phyloP scores from a whole-genome alignment of 1,140 invertebrate genomes.

The Bombus pyrosoma region DNA sequence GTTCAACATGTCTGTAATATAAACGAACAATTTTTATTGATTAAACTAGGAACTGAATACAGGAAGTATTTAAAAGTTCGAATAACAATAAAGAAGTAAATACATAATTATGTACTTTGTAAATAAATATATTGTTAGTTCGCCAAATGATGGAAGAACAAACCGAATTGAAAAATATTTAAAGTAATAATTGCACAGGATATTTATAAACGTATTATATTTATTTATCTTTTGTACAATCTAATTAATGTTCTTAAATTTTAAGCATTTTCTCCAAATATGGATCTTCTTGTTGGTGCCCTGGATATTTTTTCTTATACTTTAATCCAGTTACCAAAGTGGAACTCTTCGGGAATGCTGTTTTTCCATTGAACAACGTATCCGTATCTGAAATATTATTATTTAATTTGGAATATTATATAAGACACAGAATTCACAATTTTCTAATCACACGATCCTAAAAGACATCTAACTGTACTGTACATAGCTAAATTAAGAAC shows the following conservation, averaged over 20 bases:
- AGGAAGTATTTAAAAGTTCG: neutral
- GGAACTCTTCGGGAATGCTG: conserved; percentile 91
- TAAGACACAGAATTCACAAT: no score
- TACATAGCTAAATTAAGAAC: neutral
- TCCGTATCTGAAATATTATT: conserved; percentile 86
- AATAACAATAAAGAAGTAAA: neutral
- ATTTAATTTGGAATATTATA: neutral
- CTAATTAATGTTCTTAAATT: conserved; percentile 12
- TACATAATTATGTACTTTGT: no score
- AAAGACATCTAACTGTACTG: neutral
- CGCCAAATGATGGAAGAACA: neutral
- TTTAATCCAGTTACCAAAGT: conserved; percentile 93
- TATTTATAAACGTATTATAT: neutral
- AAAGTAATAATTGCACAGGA: neutral
- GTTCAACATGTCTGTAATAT: no score
- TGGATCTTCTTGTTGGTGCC: conserved; percentile 85
- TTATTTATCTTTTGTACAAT: conserved; percentile 26
- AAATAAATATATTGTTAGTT: neutral
- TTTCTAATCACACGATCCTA: neutral
- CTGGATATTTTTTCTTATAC: conserved; percentile 91
- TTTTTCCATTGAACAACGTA: conserved; percentile 89
- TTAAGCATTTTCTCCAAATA: conserved; percentile 33
- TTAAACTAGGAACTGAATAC: neutral
- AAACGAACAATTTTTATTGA: neutral
- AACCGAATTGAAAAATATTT: neutral